Percentiles rank a stretch among this genome's conserved stretches.
Conservation (phyloP, 2,113 vertebrate species). For the Butastur rufipennis region DNA sequence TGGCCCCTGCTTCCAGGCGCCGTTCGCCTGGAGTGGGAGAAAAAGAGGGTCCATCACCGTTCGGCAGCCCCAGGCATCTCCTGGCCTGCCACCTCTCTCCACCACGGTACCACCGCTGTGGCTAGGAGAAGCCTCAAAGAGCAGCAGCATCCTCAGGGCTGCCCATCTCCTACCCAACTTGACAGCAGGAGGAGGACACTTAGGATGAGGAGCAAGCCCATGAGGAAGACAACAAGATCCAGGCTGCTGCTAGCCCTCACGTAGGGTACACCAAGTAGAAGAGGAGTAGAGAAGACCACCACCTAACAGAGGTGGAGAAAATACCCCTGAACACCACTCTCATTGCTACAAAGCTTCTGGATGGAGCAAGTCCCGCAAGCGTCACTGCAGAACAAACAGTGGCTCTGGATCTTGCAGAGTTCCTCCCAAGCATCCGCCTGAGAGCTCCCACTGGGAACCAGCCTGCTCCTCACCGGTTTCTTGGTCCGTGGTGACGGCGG, state of each 20-base stretch:
- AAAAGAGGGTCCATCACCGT: fast-evolving
- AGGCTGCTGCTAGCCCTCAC: not conserved
- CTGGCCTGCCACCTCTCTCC: not conserved
- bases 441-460: not conserved
- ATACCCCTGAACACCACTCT: not conserved
- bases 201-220: not conserved
- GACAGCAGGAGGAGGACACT: not conserved
- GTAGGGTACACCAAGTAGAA: not conserved
- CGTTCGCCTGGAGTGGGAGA: slow-evolving; percentile 79
- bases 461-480: slow-evolving; percentile 83
- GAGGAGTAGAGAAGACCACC: not conserved
- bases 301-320: not conserved
- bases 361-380: not conserved
- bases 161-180: not conserved
- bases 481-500: slow-evolving; percentile 94
- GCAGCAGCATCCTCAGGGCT: not conserved
- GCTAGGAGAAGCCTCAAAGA: not conserved
- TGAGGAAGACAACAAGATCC: not conserved
- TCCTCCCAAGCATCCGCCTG: not conserved
- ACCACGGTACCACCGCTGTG: not conserved
- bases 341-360: not conserved
- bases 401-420: not conserved
- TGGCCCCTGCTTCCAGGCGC: slow-evolving; percentile 92
- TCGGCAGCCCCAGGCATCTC: not conserved
- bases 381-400: not conserved